Conservation (phyloP, 2,797 vertebrate genomes). For the Hyperoplus lanceolatus region DNA sequence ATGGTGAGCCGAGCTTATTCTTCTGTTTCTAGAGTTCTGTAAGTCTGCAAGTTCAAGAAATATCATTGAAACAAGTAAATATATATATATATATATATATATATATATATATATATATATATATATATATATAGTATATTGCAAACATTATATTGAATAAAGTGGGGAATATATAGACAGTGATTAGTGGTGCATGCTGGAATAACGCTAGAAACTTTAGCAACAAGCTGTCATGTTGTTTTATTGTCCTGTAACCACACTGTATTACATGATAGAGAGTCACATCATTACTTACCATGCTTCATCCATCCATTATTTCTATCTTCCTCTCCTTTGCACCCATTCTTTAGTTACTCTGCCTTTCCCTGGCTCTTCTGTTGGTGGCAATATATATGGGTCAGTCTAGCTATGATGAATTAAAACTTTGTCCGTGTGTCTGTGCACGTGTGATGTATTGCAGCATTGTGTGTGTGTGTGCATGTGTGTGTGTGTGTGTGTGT, state of each 20-base stretch:
- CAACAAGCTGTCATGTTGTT: background rate
- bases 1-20: background rate
- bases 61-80: background rate
- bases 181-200: background rate
- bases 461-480: constrained; percentile 1
- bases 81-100: background rate
- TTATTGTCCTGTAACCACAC: background rate
- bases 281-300: constrained; percentile 10
- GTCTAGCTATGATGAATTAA: constrained; percentile 80
- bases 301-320: constrained; percentile 26
- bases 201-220: background rate
- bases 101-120: background rate
- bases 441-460: constrained; percentile 12
- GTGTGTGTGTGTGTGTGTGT: constrained; percentile 43
- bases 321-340: background rate
- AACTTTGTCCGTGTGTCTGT: constrained; percentile 45
- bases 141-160: background rate
- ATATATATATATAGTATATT: background rate
- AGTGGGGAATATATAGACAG: background rate
- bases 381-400: constrained; percentile 80
- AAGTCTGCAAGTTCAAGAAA: background rate
- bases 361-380: constrained; percentile 50
- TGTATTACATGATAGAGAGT: constrained; percentile 11
- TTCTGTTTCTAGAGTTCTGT: background rate
- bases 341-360: constrained; percentile 34